Conservation (phyloP, 2,113 vertebrate genomes). For the Hylia prasina region DNA sequence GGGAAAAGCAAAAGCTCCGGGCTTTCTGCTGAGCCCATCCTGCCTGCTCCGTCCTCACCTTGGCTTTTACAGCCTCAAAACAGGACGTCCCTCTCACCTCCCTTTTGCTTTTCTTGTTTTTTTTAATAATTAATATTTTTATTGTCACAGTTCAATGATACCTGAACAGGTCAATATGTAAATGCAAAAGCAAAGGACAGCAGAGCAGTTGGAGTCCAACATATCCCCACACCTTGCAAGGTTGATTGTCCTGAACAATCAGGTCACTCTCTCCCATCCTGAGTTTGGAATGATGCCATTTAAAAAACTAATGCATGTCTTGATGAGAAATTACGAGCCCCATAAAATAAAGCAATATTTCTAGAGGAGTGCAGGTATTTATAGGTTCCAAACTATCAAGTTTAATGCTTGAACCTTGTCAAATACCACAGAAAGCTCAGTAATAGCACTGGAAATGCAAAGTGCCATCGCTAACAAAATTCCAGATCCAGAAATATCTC, state of each 20-base stretch:
- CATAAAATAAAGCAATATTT: not conserved
- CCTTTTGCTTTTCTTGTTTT: not conserved
- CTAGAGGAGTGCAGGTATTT: not conserved
- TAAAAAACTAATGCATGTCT: not conserved
- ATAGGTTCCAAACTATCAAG: not conserved
- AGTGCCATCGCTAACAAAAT: conserved; percentile 5
- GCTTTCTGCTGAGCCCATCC: not conserved
- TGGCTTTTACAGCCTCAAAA: not conserved
- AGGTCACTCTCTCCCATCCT: not conserved
- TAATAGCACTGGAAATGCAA: not conserved
- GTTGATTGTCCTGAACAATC: not conserved
- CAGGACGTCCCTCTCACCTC: not conserved
- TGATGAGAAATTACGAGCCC: not conserved
- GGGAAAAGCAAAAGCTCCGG: not conserved
- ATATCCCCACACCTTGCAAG: not conserved
- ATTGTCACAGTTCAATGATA: not conserved
- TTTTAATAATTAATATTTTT: not conserved
- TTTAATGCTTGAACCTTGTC: not conserved
- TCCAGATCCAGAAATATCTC: conserved; percentile 39
- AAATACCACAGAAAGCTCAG: conserved; percentile 5
- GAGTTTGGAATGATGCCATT: not conserved
- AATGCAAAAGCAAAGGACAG: not conserved
- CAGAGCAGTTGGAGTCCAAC: not conserved
- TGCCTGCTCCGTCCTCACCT: not conserved
- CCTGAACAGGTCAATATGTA: not conserved